A percentile compares a stretch with the other conserved stretches of the same genome.
These are phyloP conservation scores for Ligdia adustata DNA, from an alignment of 2,888 invertebrate genomes.

Conservation along the genomic window DNA sequence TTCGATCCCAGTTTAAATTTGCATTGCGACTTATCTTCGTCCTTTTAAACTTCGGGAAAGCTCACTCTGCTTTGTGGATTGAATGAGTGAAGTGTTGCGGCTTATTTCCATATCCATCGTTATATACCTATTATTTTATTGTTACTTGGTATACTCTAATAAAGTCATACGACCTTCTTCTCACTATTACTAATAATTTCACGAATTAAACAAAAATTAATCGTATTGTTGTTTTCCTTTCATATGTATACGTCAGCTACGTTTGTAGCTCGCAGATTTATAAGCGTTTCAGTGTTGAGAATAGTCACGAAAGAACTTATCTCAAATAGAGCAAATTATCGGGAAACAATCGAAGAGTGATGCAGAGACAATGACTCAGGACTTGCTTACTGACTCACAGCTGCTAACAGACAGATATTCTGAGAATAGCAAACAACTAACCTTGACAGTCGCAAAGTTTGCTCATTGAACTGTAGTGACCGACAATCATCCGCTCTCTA, in stretches of 20 bases:
- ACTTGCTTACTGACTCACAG: conserved; percentile 62
- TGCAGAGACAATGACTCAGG: conserved; percentile 62
- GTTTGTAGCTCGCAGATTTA: too few species aligned
- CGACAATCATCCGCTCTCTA: background rate
- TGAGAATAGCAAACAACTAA: conserved; percentile 66
- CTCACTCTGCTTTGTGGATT: background rate
- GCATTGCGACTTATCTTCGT: conserved; percentile 26
- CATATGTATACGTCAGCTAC: too few species aligned
- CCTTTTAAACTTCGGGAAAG: conserved; percentile 16
- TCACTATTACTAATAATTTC: too few species aligned
- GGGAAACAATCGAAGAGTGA: conserved; percentile 65
- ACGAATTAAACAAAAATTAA: too few species aligned
- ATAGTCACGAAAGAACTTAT: conserved; percentile 47
- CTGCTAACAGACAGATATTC: conserved; percentile 74
- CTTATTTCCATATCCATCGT: too few species aligned
- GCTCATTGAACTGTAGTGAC: conserved; percentile 29
- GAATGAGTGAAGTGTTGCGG: conserved; percentile 1
- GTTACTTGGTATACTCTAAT: too few species aligned
- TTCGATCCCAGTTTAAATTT: conserved; percentile 35
- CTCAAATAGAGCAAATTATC: conserved; percentile 64
- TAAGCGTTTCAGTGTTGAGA: conserved; percentile 13
- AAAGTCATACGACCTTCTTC: too few species aligned
- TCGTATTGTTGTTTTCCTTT: too few species aligned
- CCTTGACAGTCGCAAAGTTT: conserved; percentile 65
- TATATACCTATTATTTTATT: too few species aligned